Percentiles rank a stretch among this genome's conserved stretches.
Conservation (phyloP, 2,113 vertebrate genomes). For the Strigops habroptila region DNA sequence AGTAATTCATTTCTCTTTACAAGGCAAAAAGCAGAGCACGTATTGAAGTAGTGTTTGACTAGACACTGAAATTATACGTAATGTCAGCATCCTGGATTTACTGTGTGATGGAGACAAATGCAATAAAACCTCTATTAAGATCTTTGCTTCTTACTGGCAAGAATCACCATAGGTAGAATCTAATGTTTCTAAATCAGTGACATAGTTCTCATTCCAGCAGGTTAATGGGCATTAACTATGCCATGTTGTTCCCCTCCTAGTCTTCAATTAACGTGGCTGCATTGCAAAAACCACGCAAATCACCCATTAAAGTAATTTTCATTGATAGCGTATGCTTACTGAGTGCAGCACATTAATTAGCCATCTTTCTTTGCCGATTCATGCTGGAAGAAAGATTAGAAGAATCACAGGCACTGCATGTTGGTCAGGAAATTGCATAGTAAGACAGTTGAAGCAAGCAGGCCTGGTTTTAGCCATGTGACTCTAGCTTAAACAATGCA, state of each 20-base stretch:
- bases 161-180: not conserved
- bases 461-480: not conserved
- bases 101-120: not conserved
- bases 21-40: not conserved
- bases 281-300: not conserved
- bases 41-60: not conserved
- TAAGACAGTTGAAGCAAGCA: not conserved
- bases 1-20: not conserved
- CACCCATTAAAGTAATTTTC: not conserved
- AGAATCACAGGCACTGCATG: not conserved
- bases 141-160: not conserved
- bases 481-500: not conserved
- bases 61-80: not conserved
- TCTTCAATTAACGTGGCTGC: not conserved
- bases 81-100: not conserved
- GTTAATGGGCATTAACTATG: slow-evolving; percentile 1
- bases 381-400: not conserved
- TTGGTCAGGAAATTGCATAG: not conserved
- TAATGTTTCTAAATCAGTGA: not conserved
- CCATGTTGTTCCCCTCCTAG: not conserved
- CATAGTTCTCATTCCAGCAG: not conserved
- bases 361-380: not conserved
- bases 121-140: not conserved
- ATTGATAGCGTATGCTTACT: not conserved
- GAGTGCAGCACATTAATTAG: not conserved